Conservation (phyloP, 2,797 vertebrate species). For the Scyliorhinus canicula region DNA sequence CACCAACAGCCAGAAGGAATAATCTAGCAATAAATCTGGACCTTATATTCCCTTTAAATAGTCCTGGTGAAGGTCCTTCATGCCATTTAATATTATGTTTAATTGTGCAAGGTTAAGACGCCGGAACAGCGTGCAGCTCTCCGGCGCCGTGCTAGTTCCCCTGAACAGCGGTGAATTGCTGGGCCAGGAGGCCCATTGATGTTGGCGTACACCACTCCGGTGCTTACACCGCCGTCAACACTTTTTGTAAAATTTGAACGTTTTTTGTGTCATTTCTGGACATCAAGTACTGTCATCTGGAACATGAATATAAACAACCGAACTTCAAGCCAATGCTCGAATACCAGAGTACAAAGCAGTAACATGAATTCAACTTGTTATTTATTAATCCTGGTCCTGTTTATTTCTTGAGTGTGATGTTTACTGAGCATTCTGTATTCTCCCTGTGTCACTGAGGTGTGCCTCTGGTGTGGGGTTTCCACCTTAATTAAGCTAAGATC, state of each 20-base stretch:
- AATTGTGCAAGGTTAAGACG: background rate
- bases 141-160: too few relatives aligned
- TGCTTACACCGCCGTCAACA: too few relatives aligned
- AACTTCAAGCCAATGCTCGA: background rate
- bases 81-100: background rate
- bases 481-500: background rate
- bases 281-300: background rate
- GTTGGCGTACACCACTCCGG: too few relatives aligned
- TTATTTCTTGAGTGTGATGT: conserved; percentile 8
- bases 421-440: background rate
- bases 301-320: background rate
- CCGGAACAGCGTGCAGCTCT: too few relatives aligned
- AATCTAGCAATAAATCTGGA: background rate
- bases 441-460: background rate
- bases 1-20: background rate
- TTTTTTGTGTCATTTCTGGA: background rate
- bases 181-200: too few relatives aligned
- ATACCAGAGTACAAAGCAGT: conserved; percentile 21
- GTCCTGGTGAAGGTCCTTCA: background rate
- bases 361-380: conserved; percentile 13
- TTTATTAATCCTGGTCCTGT: background rate
- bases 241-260: background rate
- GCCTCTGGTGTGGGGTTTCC: background rate
- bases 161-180: too few relatives aligned
- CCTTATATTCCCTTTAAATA: background rate